phyloP scores from a whole-genome alignment of 2,113 vertebrate genomes.

The Paramisgurnus dabryanus region DNA sequence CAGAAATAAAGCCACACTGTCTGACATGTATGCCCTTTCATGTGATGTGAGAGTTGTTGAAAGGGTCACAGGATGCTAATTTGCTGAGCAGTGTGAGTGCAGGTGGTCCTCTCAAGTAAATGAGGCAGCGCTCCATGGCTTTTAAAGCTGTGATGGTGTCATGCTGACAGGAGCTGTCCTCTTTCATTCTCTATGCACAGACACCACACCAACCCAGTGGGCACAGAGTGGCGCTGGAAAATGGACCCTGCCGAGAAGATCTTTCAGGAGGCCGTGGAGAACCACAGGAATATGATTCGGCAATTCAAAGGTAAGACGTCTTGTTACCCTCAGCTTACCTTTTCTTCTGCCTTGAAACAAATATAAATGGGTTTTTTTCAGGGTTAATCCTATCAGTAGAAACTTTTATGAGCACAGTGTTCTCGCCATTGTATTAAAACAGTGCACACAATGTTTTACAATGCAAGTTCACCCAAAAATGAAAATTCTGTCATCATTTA shows the following conservation, averaged over 20 bases:
- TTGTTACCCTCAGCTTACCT: neutral
- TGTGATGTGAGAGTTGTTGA: conserved; percentile 42
- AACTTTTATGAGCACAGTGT: too few relatives aligned
- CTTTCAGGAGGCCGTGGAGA: conserved; percentile 84
- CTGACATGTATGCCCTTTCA: conserved; percentile 38
- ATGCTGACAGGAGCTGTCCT: conserved; percentile 39
- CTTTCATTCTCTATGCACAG: conserved; percentile 67
- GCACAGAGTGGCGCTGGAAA: conserved; percentile 95
- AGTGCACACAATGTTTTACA: neutral
- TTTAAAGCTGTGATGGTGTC: neutral
- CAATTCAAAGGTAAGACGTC: conserved; percentile 87
- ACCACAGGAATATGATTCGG: conserved; percentile 89
- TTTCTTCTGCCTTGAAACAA: neutral
- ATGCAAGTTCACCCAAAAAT: too few relatives aligned
- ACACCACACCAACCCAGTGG: conserved; percentile 95
- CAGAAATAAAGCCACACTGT: neutral
- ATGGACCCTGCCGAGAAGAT: conserved; percentile 92
- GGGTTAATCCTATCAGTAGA: neutral
- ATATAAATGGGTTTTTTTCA: neutral
- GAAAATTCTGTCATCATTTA: too few relatives aligned
- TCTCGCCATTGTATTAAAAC: neutral
- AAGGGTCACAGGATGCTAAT: conserved; percentile 28
- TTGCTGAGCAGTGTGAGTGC: neutral
- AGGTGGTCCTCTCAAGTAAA: conserved; percentile 1
- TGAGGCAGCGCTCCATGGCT: neutral